These are phyloP conservation scores for Aphodius sticticus DNA, from an alignment of 2,888 invertebrate genomes.

Conservation along the genomic window DNA sequence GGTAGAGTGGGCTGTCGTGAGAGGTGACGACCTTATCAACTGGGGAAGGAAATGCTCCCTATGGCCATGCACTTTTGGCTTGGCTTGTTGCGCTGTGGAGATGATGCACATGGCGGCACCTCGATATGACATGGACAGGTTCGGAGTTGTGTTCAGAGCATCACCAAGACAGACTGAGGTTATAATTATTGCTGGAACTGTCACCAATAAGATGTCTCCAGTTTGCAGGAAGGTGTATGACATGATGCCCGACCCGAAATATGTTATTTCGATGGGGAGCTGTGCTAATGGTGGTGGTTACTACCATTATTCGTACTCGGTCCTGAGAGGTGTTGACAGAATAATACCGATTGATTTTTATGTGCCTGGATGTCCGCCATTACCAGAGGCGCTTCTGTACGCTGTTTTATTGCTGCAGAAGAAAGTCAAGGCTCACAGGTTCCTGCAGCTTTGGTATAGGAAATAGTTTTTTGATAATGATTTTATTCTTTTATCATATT, in stretches of 20 bases:
- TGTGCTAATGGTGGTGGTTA: constrained; percentile 82
- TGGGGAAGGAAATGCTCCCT: constrained; percentile 70
- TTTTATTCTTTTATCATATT: neutral
- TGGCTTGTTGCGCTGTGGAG: constrained; percentile 74
- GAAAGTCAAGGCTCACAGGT: constrained; percentile 81
- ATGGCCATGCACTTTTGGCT: constrained; percentile 76
- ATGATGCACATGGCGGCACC: constrained; percentile 76
- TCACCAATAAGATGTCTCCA: constrained; percentile 77
- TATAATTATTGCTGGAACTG: constrained; percentile 71
- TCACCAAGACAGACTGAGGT: constrained; percentile 70
- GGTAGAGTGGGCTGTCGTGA: constrained; percentile 68
- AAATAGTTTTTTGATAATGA: constrained; percentile 42
- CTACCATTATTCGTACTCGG: constrained; percentile 80
- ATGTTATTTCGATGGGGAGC: constrained; percentile 81
- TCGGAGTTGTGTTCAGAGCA: constrained; percentile 70
- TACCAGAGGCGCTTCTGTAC: constrained; percentile 89
- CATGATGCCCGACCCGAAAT: constrained; percentile 72
- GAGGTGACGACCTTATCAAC: constrained; percentile 72
- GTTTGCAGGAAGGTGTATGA: constrained; percentile 69
- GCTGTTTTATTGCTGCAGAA: constrained; percentile 85
- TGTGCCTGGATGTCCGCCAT: constrained; percentile 94
- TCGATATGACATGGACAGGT: constrained; percentile 73
- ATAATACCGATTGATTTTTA: constrained; percentile 88
- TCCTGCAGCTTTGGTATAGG: constrained; percentile 60
- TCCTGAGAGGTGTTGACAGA: constrained; percentile 80